phyloP scores from a whole-genome alignment of 2,113 vertebrate genomes.

The Cygnus atratus region DNA sequence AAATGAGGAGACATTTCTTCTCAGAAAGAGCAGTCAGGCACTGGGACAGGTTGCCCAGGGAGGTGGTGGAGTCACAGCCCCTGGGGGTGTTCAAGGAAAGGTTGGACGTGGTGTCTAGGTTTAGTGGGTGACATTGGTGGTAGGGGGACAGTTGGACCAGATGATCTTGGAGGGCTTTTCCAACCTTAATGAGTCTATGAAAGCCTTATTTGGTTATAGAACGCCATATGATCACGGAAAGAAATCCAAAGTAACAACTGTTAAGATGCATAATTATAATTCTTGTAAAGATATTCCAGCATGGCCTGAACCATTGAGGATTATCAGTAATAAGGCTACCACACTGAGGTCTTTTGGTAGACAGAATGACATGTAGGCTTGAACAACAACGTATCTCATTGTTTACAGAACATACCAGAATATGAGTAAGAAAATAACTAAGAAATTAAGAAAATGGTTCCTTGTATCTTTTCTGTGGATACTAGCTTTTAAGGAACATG shows the following conservation, averaged over 20 bases:
- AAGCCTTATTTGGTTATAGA: neutral
- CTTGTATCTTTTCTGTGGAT: neutral
- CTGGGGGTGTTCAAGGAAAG: no score
- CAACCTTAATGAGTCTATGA: neutral
- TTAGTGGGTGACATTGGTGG: no score
- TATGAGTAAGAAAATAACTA: neutral
- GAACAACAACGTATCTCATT: neutral
- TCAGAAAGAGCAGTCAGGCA: no score
- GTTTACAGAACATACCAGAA: neutral
- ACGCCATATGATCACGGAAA: neutral
- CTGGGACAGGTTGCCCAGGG: no score
- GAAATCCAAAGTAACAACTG: neutral
- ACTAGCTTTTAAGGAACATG: neutral
- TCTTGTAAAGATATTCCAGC: neutral
- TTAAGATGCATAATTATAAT: neutral
- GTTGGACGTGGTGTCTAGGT: no score
- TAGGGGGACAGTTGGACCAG: no score
- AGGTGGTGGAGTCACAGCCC: no score
- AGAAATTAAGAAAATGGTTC: neutral
- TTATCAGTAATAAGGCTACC: neutral
- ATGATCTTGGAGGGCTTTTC: no score
- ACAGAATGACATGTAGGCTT: neutral
- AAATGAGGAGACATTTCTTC: no score
- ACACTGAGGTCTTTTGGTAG: neutral
- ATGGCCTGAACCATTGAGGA: neutral